A percentile compares a stretch with the other conserved stretches of the same genome.
These are phyloP conservation scores for Poeciliopsis presidionis DNA, from an alignment of 2,797 vertebrate species.

Conservation along the genomic window DNA sequence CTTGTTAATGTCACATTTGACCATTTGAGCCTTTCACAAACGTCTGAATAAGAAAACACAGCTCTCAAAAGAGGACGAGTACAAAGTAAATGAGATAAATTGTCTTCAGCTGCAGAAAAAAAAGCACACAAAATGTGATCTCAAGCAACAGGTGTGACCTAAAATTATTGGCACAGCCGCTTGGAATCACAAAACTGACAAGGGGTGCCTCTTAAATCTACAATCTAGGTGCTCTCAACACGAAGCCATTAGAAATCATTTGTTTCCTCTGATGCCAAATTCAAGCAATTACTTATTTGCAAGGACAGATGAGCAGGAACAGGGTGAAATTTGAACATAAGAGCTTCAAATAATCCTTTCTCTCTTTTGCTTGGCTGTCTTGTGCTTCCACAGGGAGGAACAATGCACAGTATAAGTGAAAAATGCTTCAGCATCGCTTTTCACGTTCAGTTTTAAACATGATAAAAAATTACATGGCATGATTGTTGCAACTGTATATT, in stretches of 20 bases:
- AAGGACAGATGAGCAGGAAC: not conserved
- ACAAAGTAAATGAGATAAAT: not conserved
- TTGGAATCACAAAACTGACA: conserved; percentile 8
- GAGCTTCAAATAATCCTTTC: no score
- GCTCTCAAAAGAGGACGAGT: not conserved
- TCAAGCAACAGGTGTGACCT: conserved; percentile 24
- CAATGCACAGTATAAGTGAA: not conserved
- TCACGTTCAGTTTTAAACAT: not conserved
- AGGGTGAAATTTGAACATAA: not conserved
- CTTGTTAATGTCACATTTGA: not conserved
- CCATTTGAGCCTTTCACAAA: not conserved
- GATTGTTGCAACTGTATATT: not conserved
- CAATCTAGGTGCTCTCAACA: not conserved
- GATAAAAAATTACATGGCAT: not conserved
- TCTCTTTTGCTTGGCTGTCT: not conserved
- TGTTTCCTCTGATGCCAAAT: not conserved
- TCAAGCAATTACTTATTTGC: conserved; percentile 16
- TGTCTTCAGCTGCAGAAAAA: conserved; percentile 8
- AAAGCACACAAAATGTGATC: not conserved
- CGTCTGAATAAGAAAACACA: not conserved
- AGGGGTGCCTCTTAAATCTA: not conserved
- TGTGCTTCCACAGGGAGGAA: not conserved
- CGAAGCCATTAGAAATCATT: conserved; percentile 9
- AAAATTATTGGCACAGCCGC: not conserved
- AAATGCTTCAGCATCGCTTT: not conserved